Conservation (phyloP, 2,797 vertebrate genomes). For the Chelon auratus region DNA sequence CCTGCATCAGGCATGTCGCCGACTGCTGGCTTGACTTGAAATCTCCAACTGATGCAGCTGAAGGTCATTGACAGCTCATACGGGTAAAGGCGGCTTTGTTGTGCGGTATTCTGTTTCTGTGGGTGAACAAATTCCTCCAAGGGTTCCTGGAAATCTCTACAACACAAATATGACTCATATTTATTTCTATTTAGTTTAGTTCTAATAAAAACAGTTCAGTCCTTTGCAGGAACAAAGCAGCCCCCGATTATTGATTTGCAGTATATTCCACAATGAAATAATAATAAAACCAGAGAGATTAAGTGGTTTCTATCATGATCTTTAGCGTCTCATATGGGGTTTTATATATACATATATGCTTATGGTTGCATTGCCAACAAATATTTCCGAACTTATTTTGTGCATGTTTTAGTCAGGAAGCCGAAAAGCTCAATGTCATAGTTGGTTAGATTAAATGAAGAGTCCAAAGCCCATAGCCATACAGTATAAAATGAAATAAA, state of each 20-base stretch:
- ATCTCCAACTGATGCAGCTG: constrained; percentile 6
- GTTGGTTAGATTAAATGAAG: not conserved
- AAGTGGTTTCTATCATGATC: not conserved
- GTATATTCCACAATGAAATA: not conserved
- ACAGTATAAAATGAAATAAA: not conserved
- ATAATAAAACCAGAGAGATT: not conserved
- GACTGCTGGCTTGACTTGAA: constrained; percentile 38
- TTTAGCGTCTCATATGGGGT: not conserved
- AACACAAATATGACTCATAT: not conserved
- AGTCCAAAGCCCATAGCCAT: not conserved
- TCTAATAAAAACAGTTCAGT: not conserved
- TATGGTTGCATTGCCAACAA: no score
- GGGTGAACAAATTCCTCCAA: no score
- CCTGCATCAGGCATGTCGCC: constrained; percentile 33
- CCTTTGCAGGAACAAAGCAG: not conserved
- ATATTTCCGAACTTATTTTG: no score
- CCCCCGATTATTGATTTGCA: not conserved
- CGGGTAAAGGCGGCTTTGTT: not conserved
- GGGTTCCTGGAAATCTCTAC: no score
- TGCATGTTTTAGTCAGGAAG: not conserved
- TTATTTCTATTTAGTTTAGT: not conserved
- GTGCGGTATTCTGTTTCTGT: no score
- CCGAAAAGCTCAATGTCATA: not conserved
- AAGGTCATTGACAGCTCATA: constrained; percentile 19
- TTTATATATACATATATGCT: no score